These are phyloP conservation scores for Micropoecilia bifurca DNA, from an alignment of 2,797 vertebrate genomes.

Conservation along the genomic window DNA sequence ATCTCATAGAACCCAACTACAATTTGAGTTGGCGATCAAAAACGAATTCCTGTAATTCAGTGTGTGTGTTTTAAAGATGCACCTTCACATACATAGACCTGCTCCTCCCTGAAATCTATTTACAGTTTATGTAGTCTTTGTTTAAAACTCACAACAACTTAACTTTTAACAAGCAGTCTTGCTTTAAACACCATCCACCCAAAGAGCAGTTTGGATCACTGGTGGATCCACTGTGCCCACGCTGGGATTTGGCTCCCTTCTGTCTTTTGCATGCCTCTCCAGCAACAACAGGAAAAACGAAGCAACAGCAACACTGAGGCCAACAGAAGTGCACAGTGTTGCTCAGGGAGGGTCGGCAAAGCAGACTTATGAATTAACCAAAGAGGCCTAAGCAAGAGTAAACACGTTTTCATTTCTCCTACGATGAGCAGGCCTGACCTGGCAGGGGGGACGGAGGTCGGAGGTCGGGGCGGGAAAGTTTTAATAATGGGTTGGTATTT, in stretches of 20 bases:
- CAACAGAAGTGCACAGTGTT: constrained; percentile 29
- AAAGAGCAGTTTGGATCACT: constrained; percentile 43
- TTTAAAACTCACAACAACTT: not conserved
- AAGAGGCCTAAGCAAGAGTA: constrained; percentile 19
- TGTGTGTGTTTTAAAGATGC: not conserved
- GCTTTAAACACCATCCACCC: not conserved
- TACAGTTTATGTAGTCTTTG: not conserved
- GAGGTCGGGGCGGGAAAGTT: not conserved
- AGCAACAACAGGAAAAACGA: not conserved
- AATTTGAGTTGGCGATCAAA: not conserved
- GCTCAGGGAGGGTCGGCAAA: constrained; percentile 45
- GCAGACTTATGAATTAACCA: constrained; percentile 60
- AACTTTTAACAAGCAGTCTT: not conserved
- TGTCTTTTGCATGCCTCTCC: constrained; percentile 18
- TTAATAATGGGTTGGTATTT: not conserved
- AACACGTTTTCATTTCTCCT: constrained; percentile 17
- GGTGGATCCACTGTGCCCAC: constrained; percentile 59
- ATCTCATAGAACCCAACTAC: not conserved
- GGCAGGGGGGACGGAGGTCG: not conserved
- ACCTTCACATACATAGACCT: not conserved
- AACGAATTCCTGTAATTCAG: not conserved
- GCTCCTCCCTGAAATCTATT: not conserved
- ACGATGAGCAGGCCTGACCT: not conserved
- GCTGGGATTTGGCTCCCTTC: constrained; percentile 52
- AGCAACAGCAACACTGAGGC: constrained; percentile 2